Conservation (phyloP, 1,140 invertebrate genomes). For the Brachionus koreanus region DNA sequence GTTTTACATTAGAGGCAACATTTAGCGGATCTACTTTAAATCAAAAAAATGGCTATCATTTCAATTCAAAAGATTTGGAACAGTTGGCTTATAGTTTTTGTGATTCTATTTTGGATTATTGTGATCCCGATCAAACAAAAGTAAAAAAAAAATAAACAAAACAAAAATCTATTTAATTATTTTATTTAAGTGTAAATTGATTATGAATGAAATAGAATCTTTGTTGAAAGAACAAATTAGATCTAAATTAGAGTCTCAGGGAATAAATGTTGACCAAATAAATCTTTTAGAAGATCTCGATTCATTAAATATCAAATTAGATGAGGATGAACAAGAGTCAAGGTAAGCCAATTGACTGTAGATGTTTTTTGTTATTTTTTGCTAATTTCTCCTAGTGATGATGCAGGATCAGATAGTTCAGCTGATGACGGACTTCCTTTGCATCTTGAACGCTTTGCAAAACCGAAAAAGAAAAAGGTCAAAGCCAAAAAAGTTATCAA, state of each 20-base stretch:
- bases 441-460: conserved; percentile 48
- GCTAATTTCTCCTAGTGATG: conserved; percentile 51
- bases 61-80: conserved; percentile 74
- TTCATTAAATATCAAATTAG: conserved; percentile 35
- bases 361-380: background rate
- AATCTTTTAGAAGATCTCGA: conserved; percentile 19
- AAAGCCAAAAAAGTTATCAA: background rate
- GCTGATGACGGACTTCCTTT: conserved; percentile 57
- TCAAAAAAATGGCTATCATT: conserved; percentile 74
- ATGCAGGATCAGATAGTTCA: conserved; percentile 57
- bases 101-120: conserved; percentile 83
- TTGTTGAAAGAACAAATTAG: conserved; percentile 32
- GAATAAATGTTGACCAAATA: conserved; percentile 50
- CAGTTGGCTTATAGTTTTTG: conserved; percentile 81
- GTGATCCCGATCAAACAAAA: conserved; percentile 79
- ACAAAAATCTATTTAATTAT: background rate
- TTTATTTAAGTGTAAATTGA: conserved; percentile 24
- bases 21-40: conserved; percentile 75
- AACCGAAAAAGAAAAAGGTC: conserved; percentile 32
- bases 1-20: conserved; percentile 88
- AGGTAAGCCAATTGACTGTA: background rate
- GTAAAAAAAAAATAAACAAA: conserved; percentile 55
- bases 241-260: conserved; percentile 43
- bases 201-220: conserved; percentile 36
- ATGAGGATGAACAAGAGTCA: conserved; percentile 20